phyloP scores from a whole-genome alignment of 2,113 vertebrate species.

The Poeciliopsis occidentalis region DNA sequence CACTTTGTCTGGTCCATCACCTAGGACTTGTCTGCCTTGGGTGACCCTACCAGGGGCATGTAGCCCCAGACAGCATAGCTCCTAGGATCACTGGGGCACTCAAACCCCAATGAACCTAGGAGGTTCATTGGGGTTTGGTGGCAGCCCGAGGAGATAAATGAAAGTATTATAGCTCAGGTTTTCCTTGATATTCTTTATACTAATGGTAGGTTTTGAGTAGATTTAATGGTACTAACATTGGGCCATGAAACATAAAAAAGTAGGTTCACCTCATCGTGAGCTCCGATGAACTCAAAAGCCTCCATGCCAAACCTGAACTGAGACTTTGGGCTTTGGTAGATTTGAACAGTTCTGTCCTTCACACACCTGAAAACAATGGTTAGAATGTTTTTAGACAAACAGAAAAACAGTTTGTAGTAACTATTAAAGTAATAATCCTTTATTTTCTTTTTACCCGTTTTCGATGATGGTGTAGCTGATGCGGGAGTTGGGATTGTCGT shows the following conservation, averaged over 20 bases:
- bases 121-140: too few relatives aligned
- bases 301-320: constrained; percentile 64
- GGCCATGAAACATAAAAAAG: background rate
- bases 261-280: constrained; percentile 33
- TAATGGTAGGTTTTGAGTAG: too few relatives aligned
- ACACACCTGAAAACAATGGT: constrained; percentile 44
- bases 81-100: too few relatives aligned
- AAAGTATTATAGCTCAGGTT: too few relatives aligned
- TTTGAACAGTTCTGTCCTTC: constrained; percentile 48
- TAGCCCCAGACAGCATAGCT: too few relatives aligned
- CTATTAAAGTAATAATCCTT: background rate
- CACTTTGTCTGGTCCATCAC: too few relatives aligned
- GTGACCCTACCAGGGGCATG: too few relatives aligned
- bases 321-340: constrained; percentile 27
- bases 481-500: constrained; percentile 55
- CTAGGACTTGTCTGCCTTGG: too few relatives aligned
- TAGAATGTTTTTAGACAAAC: background rate
- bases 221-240: too few relatives aligned
- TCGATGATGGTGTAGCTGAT: constrained; percentile 56
- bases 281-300: constrained; percentile 65
- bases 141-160: too few relatives aligned
- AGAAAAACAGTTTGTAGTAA: background rate
- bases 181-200: too few relatives aligned
- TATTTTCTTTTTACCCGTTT: constrained; percentile 37
- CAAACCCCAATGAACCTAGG: too few relatives aligned